Evolutionary conservation across 2,888 invertebrate species (phyloP).

Genomic region (Beris morrisii): DNA sequence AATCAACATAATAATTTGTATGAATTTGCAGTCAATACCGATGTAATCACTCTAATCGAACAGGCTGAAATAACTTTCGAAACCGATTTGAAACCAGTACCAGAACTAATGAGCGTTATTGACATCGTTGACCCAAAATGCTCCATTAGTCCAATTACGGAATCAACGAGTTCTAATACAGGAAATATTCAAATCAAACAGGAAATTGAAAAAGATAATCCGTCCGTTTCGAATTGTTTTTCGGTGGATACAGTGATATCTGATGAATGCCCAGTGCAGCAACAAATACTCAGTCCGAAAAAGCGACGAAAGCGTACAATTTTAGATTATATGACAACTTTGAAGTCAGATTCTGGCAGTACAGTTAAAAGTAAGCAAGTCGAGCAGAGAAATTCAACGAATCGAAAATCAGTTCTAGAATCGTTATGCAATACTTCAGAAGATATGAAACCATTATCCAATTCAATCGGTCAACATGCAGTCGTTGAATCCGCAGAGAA

Average conservation of each 20-base stretch:
- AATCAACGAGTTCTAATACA: too few relatives aligned
- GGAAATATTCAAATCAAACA: too few relatives aligned
- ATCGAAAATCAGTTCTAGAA: too few relatives aligned
- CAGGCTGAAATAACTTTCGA: slow-evolving; percentile 19
- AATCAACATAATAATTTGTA: not conserved
- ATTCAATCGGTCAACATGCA: not conserved
- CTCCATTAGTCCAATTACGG: too few relatives aligned
- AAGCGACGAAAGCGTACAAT: slow-evolving; percentile 21
- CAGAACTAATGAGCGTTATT: not conserved
- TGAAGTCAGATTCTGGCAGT: not conserved
- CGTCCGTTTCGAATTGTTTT: too few relatives aligned
- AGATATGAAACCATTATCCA: too few relatives aligned
- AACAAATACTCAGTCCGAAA: not conserved
- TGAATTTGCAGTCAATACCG: not conserved
- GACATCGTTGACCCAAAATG: too few relatives aligned
- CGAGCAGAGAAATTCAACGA: too few relatives aligned
- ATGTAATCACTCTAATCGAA: slow-evolving; percentile 8
- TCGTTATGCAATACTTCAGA: too few relatives aligned
- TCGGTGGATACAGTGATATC: not conserved
- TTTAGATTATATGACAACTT: not conserved
- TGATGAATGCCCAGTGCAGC: not conserved
- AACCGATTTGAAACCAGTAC: not conserved
- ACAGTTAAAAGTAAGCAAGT: too few relatives aligned
- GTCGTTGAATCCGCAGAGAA: not conserved
- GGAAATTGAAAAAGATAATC: too few relatives aligned